Evolutionary conservation across 1,140 invertebrate species (phyloP).

Genomic region (Hermatobates lingyangjiaoensis): DNA sequence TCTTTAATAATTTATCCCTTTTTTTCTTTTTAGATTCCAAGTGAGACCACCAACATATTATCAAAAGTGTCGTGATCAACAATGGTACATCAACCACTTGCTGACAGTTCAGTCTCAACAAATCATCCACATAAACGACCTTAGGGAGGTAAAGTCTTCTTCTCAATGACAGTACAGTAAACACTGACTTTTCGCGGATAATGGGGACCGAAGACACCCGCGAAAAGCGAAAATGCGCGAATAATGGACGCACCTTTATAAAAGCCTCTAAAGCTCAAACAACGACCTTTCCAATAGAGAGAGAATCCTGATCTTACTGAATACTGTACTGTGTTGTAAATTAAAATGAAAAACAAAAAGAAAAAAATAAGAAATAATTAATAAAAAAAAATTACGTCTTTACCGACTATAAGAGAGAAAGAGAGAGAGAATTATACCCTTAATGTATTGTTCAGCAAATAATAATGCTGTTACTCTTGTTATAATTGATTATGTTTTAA

Average conservation of each 20-base stretch:
- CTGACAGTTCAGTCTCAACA: slow-evolving; percentile 62
- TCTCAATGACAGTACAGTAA: background rate
- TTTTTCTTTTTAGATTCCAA: slow-evolving; percentile 45
- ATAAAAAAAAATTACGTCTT: too few relatives aligned
- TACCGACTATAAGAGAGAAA: too few relatives aligned
- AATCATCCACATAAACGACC: slow-evolving; percentile 59
- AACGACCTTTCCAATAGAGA: background rate
- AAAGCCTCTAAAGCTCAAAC: background rate
- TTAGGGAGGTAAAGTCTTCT: slow-evolving; percentile 31
- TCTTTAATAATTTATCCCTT: background rate
- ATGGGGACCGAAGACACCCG: too few relatives aligned
- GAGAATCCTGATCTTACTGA: background rate
- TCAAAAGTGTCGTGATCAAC: slow-evolving; percentile 79
- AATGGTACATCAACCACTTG: slow-evolving; percentile 82
- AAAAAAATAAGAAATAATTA: too few relatives aligned
- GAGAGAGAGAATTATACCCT: too few relatives aligned
- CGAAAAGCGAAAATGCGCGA: too few relatives aligned
- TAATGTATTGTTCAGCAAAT: too few relatives aligned
- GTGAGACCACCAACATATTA: slow-evolving; percentile 83
- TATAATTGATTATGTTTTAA: too few relatives aligned
- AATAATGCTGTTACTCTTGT: too few relatives aligned
- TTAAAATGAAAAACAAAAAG: too few relatives aligned
- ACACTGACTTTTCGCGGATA: too few relatives aligned
- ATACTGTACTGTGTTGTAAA: background rate
- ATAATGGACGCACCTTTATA: background rate